Conservation (phyloP, 2,113 vertebrate species). For the Phaethornis superciliosus region DNA sequence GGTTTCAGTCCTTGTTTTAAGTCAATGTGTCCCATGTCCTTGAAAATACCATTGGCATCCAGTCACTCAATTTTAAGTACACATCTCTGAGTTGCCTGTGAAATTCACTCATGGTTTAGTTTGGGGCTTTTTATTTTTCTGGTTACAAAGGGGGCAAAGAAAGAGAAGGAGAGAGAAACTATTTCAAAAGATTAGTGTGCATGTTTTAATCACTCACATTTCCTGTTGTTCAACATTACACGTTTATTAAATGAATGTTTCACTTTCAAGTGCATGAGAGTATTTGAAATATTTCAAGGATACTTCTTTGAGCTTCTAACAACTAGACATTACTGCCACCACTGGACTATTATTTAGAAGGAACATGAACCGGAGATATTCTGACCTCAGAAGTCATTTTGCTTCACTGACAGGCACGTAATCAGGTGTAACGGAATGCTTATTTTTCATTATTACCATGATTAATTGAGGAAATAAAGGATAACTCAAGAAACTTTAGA, state of each 20-base stretch:
- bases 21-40: constrained; percentile 17
- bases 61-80: constrained; percentile 25
- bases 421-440: not conserved
- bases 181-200: constrained; percentile 5
- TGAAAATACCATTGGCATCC: constrained; percentile 34
- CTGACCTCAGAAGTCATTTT: not conserved
- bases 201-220: constrained; percentile 4
- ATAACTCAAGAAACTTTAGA: not conserved
- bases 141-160: not conserved
- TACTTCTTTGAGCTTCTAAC: constrained; percentile 39
- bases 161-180: not conserved
- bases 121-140: not conserved
- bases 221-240: constrained; percentile 42
- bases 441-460: not conserved
- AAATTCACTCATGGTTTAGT: not conserved
- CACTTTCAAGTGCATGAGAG: constrained; percentile 63
- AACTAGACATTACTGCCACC: constrained; percentile 72
- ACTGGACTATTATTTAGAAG: constrained; percentile 50
- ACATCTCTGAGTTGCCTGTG: not conserved
- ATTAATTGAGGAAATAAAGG: not conserved
- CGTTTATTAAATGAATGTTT: constrained; percentile 60
- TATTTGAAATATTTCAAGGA: constrained; percentile 74
- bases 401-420: not conserved
- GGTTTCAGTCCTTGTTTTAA: constrained; percentile 49
- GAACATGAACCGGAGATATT: not conserved